phyloP scores from a whole-genome alignment of 1,140 invertebrate species.

The Polypedilum pembai region DNA sequence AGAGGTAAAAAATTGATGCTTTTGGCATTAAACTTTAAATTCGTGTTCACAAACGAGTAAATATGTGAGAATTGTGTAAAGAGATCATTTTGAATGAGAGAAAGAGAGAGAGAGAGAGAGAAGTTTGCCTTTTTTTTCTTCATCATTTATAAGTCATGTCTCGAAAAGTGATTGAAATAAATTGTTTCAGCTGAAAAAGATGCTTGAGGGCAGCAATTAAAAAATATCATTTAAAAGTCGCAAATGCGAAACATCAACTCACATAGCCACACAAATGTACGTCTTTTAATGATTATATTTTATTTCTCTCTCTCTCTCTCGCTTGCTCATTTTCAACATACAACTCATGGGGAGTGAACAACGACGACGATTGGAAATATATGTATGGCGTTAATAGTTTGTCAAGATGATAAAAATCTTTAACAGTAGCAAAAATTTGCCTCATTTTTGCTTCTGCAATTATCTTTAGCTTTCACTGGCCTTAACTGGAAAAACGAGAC shows the following conservation, averaged over 20 bases:
- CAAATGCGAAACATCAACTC: slow-evolving; percentile 16
- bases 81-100: not conserved
- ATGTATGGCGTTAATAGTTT: slow-evolving; percentile 6
- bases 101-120: too few relatives aligned
- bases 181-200: slow-evolving; percentile 18
- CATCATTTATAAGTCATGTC: slow-evolving; percentile 18
- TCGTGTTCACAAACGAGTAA: too few relatives aligned
- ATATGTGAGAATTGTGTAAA: not conserved
- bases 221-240: slow-evolving; percentile 19
- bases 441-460: not conserved
- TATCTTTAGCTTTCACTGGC: not conserved
- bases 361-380: not conserved
- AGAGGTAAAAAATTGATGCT: too few relatives aligned
- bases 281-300: slow-evolving; percentile 18
- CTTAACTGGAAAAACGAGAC: not conserved
- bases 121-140: not conserved
- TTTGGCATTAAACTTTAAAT: too few relatives aligned
- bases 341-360: too few relatives aligned
- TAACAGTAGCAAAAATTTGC: not conserved
- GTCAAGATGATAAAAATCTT: not conserved
- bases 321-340: too few relatives aligned
- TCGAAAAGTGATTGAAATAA: slow-evolving; percentile 18
- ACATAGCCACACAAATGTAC: slow-evolving; percentile 16
- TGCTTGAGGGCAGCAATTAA: slow-evolving; percentile 4
- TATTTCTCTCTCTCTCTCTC: not conserved